phyloP scores from a whole-genome alignment of 2,797 vertebrate species.

The Pseudomugil tenellus region DNA sequence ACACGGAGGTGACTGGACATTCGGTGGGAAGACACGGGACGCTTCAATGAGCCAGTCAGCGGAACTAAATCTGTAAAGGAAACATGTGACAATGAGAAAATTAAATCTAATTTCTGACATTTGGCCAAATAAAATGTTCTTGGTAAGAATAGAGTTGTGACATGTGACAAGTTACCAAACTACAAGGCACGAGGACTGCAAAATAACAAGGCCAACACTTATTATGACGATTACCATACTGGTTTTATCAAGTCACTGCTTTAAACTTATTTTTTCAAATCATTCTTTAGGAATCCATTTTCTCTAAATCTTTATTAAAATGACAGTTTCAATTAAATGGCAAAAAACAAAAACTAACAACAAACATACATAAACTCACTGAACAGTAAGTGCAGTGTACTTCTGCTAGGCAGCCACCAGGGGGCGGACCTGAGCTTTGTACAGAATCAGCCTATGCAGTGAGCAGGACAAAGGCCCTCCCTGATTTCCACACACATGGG shows the following conservation, averaged over 20 bases:
- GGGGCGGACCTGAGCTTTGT: constrained; percentile 47
- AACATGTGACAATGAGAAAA: neutral
- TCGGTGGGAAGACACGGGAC: constrained; percentile 85
- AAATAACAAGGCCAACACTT: neutral
- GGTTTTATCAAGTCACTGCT: neutral
- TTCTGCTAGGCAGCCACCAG: constrained; percentile 48
- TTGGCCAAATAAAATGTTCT: neutral
- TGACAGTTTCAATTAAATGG: neutral
- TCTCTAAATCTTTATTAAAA: neutral
- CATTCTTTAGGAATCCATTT: neutral
- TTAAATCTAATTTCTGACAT: neutral
- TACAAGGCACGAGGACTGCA: neutral
- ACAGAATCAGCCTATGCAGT: constrained; percentile 27
- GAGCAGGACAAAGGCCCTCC: constrained; percentile 3
- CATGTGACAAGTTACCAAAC: neutral
- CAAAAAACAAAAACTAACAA: neutral
- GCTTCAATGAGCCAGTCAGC: constrained; percentile 91
- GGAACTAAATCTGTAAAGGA: constrained; percentile 83
- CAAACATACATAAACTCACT: neutral
- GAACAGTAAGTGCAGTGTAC: neutral
- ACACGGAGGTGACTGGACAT: constrained; percentile 91
- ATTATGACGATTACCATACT: neutral
- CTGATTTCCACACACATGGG: constrained; percentile 42
- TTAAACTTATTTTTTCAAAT: neutral
- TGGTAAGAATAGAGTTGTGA: neutral